phyloP scores from a whole-genome alignment of 2,888 invertebrate species.

The Tetragonula carbonaria region DNA sequence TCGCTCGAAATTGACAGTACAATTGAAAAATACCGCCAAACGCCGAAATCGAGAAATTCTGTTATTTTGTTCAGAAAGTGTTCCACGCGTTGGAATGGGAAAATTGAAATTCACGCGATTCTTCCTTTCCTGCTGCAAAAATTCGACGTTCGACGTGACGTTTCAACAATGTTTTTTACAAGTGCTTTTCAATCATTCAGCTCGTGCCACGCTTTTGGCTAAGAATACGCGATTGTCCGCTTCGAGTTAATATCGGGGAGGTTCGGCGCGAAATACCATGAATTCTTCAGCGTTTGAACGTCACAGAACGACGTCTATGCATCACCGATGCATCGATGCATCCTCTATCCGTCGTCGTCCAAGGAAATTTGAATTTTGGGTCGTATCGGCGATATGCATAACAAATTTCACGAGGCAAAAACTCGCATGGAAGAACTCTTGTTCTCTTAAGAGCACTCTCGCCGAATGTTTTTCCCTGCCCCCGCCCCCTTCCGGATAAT shows the following conservation, averaged over 20 bases:
- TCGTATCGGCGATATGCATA: constrained; percentile 11
- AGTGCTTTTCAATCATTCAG: constrained; percentile 17
- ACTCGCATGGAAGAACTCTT: background rate
- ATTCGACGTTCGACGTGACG: no score
- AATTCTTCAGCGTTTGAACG: constrained; percentile 29
- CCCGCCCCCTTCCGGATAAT: background rate
- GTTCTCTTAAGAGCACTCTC: background rate
- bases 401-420: background rate
- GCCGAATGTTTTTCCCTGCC: background rate
- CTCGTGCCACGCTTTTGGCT: background rate
- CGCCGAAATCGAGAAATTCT: no score
- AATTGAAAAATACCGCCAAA: no score
- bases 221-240: constrained; percentile 22
- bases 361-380: constrained; percentile 45
- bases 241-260: constrained; percentile 24
- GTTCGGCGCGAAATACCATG: constrained; percentile 32
- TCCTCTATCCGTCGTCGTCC: background rate
- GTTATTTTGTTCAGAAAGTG: no score
- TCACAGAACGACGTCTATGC: background rate
- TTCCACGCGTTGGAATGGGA: no score
- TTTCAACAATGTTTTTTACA: background rate
- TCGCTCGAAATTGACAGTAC: no score
- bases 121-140: no score
- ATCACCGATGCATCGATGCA: constrained; percentile 12
- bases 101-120: no score